Evolutionary conservation across 2,888 invertebrate species (phyloP), one percentile per base, ranked within the genome.

Genomic region (Leucophenga maculata): DNA sequence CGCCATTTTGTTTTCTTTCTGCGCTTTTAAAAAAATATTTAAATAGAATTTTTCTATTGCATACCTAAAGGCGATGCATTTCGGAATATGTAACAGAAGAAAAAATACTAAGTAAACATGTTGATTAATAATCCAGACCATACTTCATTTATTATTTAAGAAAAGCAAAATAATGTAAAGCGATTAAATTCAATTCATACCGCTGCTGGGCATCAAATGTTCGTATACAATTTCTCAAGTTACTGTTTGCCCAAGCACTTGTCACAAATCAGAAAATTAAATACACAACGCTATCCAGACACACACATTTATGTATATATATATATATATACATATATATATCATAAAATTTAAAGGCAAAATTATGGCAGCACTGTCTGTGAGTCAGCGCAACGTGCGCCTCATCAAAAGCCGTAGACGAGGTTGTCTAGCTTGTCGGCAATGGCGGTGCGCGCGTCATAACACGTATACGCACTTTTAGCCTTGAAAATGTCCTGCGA

Each of bases 391-490:
- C 22, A 14, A 50, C 50, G 50, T 13, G 20, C 16, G 20, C 18
- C 6, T 54, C 39, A 18, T 52, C 20, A 52, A 57, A 46, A 48
- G 50, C 46, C 22, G 65, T 16, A 65, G 65, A 65, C 52, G 22
- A 50, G 14, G 57, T 11, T 39, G 8, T 4, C 26, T 4, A 26
- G 26, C 8, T 50, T 50, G 18, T 13, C 6, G 50, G n/a, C 50
- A 50, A n/a, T 16, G 50, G 14, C 1, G 74, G 70, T 65, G 72
- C 70, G 74, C 70, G 70, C 71, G 75, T 69, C 71, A 78, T 73
- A 78, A 72, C 76, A 69, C 72, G 14, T 75, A 70, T 79, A 83
- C 81, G 84, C 84, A 77, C 75, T 75, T 76, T 80, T 81, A 82
- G 74, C 81, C 81, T 81, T 81, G 81, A 82, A 83, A 74, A 55